Conservation (phyloP, 2,797 vertebrate genomes). For the Aplochiton taeniatus region DNA sequence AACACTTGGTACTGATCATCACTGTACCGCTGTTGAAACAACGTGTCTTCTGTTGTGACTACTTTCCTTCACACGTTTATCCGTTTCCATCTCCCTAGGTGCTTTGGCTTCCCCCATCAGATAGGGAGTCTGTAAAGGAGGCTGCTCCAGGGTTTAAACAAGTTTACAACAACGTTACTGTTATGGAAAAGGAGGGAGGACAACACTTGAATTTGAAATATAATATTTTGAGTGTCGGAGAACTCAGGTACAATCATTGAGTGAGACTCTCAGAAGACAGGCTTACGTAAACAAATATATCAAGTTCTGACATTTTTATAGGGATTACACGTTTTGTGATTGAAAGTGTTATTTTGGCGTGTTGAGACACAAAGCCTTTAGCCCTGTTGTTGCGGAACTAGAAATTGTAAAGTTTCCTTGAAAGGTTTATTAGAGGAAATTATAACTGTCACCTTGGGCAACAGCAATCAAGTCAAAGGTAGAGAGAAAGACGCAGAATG, state of each 20-base stretch:
- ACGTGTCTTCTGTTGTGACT: neutral
- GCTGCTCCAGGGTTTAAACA: constrained; percentile 79
- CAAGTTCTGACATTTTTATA: constrained; percentile 1
- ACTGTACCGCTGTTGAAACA: neutral
- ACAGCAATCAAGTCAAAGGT: too few relatives aligned
- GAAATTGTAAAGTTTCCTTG: constrained; percentile 1
- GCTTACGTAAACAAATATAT: neutral
- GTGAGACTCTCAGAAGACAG: neutral
- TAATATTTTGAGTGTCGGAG: constrained; percentile 64
- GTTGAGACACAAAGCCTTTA: constrained; percentile 30
- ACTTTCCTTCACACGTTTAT: neutral
- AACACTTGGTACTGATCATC: constrained; percentile 67
- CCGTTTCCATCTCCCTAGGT: constrained; percentile 67
- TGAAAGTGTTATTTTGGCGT: constrained; percentile 29
- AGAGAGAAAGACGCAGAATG: too few relatives aligned
- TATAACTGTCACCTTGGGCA: too few relatives aligned
- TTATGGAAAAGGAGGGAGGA: constrained; percentile 49
- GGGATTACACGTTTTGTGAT: constrained; percentile 17
- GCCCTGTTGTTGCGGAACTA: neutral
- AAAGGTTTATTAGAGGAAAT: too few relatives aligned
- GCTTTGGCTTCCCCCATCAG: constrained; percentile 82
- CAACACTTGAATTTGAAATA: constrained; percentile 83
- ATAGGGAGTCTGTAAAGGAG: constrained; percentile 72
- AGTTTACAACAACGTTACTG: constrained; percentile 66
- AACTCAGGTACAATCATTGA: constrained; percentile 78